Percentiles rank a stretch among this genome's conserved stretches.
Evolutionary conservation across 2,113 vertebrate species (phyloP).

Genomic region (Ctenodactylus gundi): DNA sequence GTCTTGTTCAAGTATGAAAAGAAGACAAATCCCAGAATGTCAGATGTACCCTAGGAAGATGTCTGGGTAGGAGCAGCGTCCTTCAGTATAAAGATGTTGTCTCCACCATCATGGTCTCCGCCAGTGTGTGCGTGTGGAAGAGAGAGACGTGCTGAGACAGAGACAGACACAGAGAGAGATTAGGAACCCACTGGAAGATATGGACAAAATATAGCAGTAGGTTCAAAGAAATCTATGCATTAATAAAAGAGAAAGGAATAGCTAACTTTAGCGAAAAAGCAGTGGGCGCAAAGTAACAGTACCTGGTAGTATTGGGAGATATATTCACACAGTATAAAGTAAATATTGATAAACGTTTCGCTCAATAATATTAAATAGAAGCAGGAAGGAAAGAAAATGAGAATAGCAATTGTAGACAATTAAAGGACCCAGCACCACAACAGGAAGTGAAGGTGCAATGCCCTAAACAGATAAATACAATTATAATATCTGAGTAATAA

Average conservation of each 20-base stretch:
- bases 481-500: neutral
- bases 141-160: neutral
- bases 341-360: neutral
- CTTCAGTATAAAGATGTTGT: neutral
- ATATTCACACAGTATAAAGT: neutral
- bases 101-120: neutral
- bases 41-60: neutral
- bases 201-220: neutral
- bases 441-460: neutral
- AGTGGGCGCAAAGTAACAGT: neutral
- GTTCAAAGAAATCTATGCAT: neutral
- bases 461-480: neutral
- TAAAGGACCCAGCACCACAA: neutral
- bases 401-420: neutral
- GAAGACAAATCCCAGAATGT: neutral
- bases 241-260: too few species aligned
- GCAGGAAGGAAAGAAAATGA: rapidly evolving
- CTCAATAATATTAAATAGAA: neutral
- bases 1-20: neutral
- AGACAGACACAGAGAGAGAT: neutral
- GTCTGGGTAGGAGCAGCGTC: neutral
- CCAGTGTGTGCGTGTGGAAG: neutral
- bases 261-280: neutral
- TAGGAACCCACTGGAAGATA: neutral
- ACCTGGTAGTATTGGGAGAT: neutral